A percentile compares a stretch with the other conserved stretches of the same genome.
phyloP scores from a whole-genome alignment of 1,140 invertebrate genomes.

The Periplaneta americana region DNA sequence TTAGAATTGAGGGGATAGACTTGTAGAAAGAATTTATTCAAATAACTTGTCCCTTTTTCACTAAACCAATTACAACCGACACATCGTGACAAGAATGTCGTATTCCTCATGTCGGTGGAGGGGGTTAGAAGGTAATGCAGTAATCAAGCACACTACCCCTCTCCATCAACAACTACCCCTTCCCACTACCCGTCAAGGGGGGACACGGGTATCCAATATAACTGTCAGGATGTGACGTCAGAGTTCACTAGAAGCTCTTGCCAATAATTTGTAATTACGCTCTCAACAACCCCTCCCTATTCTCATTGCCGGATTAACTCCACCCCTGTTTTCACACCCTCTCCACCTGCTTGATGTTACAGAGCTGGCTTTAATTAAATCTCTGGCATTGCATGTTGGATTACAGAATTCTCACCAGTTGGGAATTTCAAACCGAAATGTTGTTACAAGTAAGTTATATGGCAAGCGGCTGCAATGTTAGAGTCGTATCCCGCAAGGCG shows the following conservation, averaged over 20 bases:
- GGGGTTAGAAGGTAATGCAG: neutral
- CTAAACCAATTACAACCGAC: neutral
- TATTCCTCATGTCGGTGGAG: neutral
- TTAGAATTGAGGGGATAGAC: neutral
- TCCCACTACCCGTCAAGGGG: neutral
- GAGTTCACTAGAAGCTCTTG: neutral
- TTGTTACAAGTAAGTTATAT: neutral
- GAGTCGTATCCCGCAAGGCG: neutral
- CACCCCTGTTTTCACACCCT: neutral
- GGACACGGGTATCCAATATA: neutral
- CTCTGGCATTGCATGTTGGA: neutral
- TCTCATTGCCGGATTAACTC: neutral
- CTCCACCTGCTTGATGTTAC: neutral
- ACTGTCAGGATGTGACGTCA: neutral
- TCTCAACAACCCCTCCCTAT: neutral
- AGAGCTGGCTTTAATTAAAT: neutral
- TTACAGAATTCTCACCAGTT: neutral
- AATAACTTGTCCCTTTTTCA: neutral
- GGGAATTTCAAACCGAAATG: neutral
- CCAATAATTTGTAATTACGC: neutral
- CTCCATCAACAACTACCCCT: neutral
- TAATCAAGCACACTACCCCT: neutral
- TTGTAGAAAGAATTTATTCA: neutral
- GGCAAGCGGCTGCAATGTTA: neutral
- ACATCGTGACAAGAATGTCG: neutral